These are phyloP conservation scores for Crotalus tigris DNA, from an alignment of 2,113 vertebrate species.

Conservation along the genomic window DNA sequence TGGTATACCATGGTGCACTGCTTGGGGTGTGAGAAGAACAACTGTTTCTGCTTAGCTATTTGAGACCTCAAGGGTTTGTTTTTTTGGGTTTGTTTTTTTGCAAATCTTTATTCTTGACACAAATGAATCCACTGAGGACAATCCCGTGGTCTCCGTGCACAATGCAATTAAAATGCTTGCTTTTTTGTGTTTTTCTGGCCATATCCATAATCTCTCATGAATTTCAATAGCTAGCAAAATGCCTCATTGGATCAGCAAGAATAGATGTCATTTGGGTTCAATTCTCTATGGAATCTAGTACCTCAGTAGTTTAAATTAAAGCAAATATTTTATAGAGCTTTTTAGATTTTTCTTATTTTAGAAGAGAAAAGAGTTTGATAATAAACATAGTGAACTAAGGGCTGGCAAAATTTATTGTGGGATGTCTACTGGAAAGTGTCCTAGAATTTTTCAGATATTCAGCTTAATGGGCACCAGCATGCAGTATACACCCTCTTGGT, in stretches of 20 bases:
- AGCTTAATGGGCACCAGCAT: slow-evolving; percentile 6
- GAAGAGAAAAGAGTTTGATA: slow-evolving; percentile 27
- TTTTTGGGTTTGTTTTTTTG: slow-evolving; percentile 7
- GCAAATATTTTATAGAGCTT: slow-evolving; percentile 34
- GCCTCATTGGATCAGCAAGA: not conserved
- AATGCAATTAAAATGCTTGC: slow-evolving; percentile 19
- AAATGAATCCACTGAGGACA: slow-evolving; percentile 44
- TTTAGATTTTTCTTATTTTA: not conserved
- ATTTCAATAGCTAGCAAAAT: not conserved
- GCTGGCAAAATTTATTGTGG: slow-evolving; percentile 51
- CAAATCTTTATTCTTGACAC: slow-evolving; percentile 45
- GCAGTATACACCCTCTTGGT: slow-evolving; percentile 29
- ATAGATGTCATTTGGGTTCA: slow-evolving; percentile 15
- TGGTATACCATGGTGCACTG: slow-evolving; percentile 16
- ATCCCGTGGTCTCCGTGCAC: slow-evolving; percentile 18
- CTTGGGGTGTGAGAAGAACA: slow-evolving; percentile 23
- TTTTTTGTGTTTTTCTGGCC: not conserved
- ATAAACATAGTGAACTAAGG: slow-evolving; percentile 48
- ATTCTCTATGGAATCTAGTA: slow-evolving; percentile 49
- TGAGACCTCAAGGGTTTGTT: slow-evolving; percentile 11
- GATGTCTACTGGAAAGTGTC: slow-evolving; percentile 49
- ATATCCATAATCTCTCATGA: not conserved
- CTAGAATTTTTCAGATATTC: slow-evolving; percentile 48
- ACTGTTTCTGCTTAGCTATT: slow-evolving; percentile 48
- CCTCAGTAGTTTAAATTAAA: slow-evolving; percentile 53